Percentiles rank a stretch among this genome's conserved stretches.
phyloP scores from a whole-genome alignment of 2,113 vertebrate genomes.

The Lynx canadensis region DNA sequence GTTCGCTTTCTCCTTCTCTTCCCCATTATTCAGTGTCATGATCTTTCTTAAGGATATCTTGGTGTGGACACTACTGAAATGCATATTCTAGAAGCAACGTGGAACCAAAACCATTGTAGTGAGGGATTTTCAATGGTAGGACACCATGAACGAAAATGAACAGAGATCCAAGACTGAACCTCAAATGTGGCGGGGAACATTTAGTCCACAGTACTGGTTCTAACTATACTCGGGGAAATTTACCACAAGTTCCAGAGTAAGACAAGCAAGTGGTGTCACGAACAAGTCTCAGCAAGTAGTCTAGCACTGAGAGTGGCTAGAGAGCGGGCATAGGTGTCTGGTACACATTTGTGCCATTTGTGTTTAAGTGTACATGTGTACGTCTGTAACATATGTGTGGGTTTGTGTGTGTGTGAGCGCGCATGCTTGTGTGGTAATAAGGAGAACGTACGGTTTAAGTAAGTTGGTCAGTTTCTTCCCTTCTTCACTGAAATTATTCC shows the following conservation, averaged over 20 bases:
- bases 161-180: background rate
- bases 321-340: background rate
- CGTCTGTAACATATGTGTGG: background rate
- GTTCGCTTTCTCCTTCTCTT: background rate
- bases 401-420: background rate
- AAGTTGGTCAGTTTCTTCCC: background rate
- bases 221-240: background rate
- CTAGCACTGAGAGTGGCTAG: background rate
- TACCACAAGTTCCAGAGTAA: background rate
- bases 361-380: accelerated
- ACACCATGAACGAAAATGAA: background rate
- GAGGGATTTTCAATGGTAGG: background rate
- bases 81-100: background rate
- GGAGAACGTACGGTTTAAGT: background rate
- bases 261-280: background rate
- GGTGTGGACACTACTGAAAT: background rate
- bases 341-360: background rate
- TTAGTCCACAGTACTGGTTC: background rate
- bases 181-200: background rate
- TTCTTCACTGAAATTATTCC: background rate
- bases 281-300: background rate
- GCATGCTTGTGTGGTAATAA: background rate
- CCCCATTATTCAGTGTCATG: background rate
- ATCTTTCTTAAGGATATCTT: background rate
- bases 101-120: background rate